phyloP scores from a whole-genome alignment of 2,113 vertebrate genomes.

The human (Homo sapiens) region GRCh38 chr17:33017001-33017500 shows the following conservation, averaged over 20 bases:
- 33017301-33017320: not conserved
- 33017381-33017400: not conserved
- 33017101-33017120: not conserved
- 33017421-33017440: too few relatives aligned
- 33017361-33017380: not conserved
- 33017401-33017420: accelerated
- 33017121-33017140: not conserved
- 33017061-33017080: accelerated
- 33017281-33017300: not conserved
- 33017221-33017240: not conserved
- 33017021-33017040: not conserved
- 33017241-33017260: accelerated
- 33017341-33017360: not conserved
- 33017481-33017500: not conserved
- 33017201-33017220: not conserved
- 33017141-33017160: not conserved
- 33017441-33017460: not conserved
- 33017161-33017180: not conserved
- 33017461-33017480: not conserved
- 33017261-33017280: not conserved
- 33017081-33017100: not conserved
- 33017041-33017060: not conserved
- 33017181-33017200: not conserved
- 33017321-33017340: too few relatives aligned
- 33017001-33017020: not conserved